A percentile compares a stretch with the other conserved stretches of the same genome.
Evolutionary conservation across 2,888 invertebrate species (phyloP).

Genomic region (Calameuta filiformis): DNA sequence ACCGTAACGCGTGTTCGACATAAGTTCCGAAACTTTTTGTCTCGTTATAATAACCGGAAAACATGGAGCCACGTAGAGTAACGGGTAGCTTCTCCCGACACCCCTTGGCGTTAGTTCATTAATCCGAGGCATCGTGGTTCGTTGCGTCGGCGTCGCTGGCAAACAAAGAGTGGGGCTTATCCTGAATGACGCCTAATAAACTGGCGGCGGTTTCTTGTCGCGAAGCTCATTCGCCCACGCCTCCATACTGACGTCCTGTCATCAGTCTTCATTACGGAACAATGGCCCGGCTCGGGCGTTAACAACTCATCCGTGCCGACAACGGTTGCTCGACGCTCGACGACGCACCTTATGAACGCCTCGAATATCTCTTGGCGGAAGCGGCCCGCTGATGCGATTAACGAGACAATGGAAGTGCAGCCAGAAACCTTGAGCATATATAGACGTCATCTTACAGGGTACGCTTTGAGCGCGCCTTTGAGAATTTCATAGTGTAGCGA

Average conservation of each 20-base stretch:
- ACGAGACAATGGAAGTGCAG: conserved; percentile 46
- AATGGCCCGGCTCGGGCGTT: conserved; percentile 46
- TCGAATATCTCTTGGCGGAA: conserved; percentile 33
- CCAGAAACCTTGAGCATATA: background rate
- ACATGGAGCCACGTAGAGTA: background rate
- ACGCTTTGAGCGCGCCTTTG: background rate
- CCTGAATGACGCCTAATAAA: conserved; percentile 57
- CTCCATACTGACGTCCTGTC: conserved; percentile 44
- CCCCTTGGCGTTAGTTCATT: conserved; percentile 42
- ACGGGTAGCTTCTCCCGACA: background rate
- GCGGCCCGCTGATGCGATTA: conserved; percentile 40
- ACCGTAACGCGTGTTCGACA: background rate
- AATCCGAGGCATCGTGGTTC: conserved; percentile 46
- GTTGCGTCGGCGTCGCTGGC: conserved; percentile 34
- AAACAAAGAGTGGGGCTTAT: conserved; percentile 54
- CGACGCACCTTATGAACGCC: conserved; percentile 15
- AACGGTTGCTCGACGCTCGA: conserved; percentile 28
- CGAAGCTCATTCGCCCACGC: conserved; percentile 36
- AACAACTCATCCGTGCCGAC: conserved; percentile 49
- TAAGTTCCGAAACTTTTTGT: background rate
- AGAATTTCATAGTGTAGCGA: background rate
- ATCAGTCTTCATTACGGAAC: conserved; percentile 60
- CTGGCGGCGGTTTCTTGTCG: conserved; percentile 48
- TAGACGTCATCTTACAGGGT: background rate
- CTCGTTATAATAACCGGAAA: background rate